Base-by-base conservation (phyloP, 2,888 invertebrate species). In the Notodonta dromedarius region DNA sequence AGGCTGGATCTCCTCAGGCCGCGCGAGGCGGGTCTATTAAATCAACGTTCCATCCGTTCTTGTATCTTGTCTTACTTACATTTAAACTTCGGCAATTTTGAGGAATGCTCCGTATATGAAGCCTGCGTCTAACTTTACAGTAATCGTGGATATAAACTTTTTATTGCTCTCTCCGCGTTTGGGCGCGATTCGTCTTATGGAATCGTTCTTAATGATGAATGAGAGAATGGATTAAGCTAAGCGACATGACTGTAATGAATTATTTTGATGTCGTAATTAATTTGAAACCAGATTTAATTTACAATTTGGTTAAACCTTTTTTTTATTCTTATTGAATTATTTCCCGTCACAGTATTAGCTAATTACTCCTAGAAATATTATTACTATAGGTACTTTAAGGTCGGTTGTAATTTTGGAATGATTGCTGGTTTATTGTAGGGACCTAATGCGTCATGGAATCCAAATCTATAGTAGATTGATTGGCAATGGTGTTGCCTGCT, bases 41-140 rank as follows among this genome's bases (percentile, higher is more conserved):
- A 57, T 56, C 35, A 44, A 7, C 35, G 12, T 7, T 61, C 53
- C 44, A 16, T 13, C 57, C 50, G 50, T 9, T 52, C 52, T 12
- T 52, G 51, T 63, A 44, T 53, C 55, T 54, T 35, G 54, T 54
- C 58, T 56, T 57, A 52, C 42, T 62, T 54, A 56, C 53, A 35
- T 39, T 54, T 11, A 70, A 70, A 70, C 68, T 70, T 70, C 14
- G 40, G 63, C 56, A 70, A 70, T 70, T 70, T 68, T 70, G 70
- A 68, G 63, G 58, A 63, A 70, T 70, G 60, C 63, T 60, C 56
- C 65, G n/a, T 65, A 57, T 66, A 70, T 60, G 56, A 60, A 60
- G 61, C 62, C 56, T 68, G 58, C 24, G 39, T 35, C 46, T 59
- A 65, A 70, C 68, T 68, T 70, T 54, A 60, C 50, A 44, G 63